Base-by-base conservation (phyloP, 2,797 vertebrate genomes). In the Acridotheres tristis region DNA sequence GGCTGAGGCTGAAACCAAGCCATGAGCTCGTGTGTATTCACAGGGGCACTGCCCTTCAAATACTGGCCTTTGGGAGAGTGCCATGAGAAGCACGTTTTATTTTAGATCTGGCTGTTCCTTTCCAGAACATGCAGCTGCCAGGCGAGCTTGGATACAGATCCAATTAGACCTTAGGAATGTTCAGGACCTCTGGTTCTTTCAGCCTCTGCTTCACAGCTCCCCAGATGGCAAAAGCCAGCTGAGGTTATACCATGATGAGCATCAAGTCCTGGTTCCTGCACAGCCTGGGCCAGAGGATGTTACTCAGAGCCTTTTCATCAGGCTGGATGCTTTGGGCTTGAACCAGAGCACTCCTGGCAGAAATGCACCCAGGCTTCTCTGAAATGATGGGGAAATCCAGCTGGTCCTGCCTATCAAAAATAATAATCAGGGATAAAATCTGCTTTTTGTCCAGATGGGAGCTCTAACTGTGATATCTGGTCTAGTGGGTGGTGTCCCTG, bases 171-270 rank as follows among this genome's bases (percentile, higher is more conserved):
- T 92, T 38, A 76, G 13, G 13, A 67, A 67, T 13, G 40, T 61
- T 82, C 67, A 87, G 92, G 80, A 89, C 12, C 83, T 84, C 83
- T 63, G 15, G 19, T 57, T 82, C 88, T 89, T 87, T 75, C 88
- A 87, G 88, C 88, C 59, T 85, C 17, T 4, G 45, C 83, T 91
- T 94, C 7, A 1, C 58, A 51, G 86, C 66, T 78, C 48, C 66
- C 12, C 89, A 88, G 91, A 66, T 88, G 83, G 76, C 23, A 16
- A 67, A 87, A 93, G 80, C 83, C 83, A 93, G 80, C 58, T 88
- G 89, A 94, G 90, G 80, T 93, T 82, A 16, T 51, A 7, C 77
- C 69, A 14, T 16, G 59, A 40, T 63, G 29, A 26, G 80, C 62
- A 18, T 62, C 0, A 0, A 26, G 71, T 29, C 32, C 62, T 93